Evolutionary conservation across 1,140 invertebrate genomes (phyloP), one percentile per base, ranked within the genome.

Genomic region (Bombus turneri): DNA sequence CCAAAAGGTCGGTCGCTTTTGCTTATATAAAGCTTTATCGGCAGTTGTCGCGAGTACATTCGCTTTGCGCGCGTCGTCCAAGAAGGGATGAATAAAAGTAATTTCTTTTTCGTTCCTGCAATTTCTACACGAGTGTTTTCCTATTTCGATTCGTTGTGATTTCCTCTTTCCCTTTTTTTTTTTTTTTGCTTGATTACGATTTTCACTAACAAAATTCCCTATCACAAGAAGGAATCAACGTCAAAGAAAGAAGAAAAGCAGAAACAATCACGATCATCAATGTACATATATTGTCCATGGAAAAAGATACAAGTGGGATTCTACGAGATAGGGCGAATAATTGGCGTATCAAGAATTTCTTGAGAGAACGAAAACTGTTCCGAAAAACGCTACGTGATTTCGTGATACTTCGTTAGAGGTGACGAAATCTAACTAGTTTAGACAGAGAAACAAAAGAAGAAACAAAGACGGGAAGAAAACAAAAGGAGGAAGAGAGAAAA

Each of bases 251-350:
- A 72, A 31, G 34, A 13, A 47, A 57, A 84, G 57, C n/a, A 66
- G 15, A 53, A 34, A 75, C 73, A 62, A 64, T 39, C 34, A 76
- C 25, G 31, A n/a, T 28, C 13, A 28, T 68, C 34, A 25, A 31
- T 8, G 68, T 89, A 88, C 83, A 93, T 91, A 88, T 83, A 69
- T 91, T 87, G 91, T 64, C 80, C 88, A 86, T 85, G 81, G 87
- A 91, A 88, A 85, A 90, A 83, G 76, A 89, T 87, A 59, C 88
- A 87, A 83, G 81, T 91, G 47, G 92, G 91, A 41, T 93, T 93
- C 80, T 93, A 92, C 87, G 87, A 92, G 28, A 92, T 92, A 84
- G 91, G 91, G 71, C 90, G 92, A 39, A 92, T 88, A 77, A 93
- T 93, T n/a, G 88, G 88, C 9, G 39, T 62, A 0, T 10, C 10